Conservation (phyloP, 2,797 vertebrate genomes). For the Enteromius fasciolatus region DNA sequence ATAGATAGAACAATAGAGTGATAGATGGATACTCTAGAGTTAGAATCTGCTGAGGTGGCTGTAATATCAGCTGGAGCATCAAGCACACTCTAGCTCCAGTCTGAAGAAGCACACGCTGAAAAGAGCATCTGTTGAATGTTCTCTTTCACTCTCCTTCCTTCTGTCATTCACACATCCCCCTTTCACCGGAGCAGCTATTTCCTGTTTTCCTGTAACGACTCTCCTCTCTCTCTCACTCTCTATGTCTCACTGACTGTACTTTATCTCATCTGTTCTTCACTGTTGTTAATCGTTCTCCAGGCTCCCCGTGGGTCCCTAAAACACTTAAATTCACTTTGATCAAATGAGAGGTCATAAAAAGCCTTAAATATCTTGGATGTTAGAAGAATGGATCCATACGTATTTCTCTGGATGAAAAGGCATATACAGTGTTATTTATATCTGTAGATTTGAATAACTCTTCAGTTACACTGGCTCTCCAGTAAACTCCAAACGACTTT, state of each 20-base stretch:
- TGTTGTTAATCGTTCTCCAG: not conserved
- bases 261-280: not conserved
- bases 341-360: not conserved
- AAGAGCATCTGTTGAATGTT: conserved; percentile 41
- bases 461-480: too few species aligned
- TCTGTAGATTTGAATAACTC: not conserved
- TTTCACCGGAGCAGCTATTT: conserved; percentile 37
- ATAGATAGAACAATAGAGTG: not conserved
- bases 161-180: conserved; percentile 33
- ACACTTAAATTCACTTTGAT: not conserved
- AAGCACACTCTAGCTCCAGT: conserved; percentile 1
- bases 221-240: too few species aligned
- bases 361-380: not conserved
- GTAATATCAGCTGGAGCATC: too few species aligned
- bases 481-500: not conserved
- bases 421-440: not conserved
- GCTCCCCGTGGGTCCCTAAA: not conserved
- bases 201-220: conserved; percentile 34
- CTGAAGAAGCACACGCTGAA: conserved; percentile 5
- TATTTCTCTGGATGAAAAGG: not conserved
- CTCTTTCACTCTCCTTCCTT: conserved; percentile 39
- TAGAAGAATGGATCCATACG: not conserved
- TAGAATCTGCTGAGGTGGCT: not conserved
- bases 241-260: not conserved
- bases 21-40: not conserved